Percentiles rank a stretch among this genome's conserved stretches.
Evolutionary conservation across 2,888 invertebrate genomes (phyloP).

Genomic region (Himalopsyche anomala): DNA sequence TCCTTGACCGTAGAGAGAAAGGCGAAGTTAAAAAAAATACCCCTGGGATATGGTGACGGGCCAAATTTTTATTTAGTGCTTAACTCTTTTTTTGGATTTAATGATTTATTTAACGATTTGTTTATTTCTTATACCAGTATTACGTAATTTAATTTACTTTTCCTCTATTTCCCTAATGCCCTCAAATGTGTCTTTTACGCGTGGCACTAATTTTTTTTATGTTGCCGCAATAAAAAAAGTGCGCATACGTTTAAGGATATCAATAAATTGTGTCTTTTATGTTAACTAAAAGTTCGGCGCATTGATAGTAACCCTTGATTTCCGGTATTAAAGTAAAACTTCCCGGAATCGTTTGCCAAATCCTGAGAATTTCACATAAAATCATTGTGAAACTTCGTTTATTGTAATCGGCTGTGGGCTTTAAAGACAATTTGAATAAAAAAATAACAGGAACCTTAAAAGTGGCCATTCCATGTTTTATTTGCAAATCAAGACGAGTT

Average conservation of each 20-base stretch:
- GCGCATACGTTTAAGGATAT: conserved; percentile 12
- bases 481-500: too few species aligned
- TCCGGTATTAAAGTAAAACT: conserved; percentile 23
- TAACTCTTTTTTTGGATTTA: too few species aligned
- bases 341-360: conserved; percentile 3
- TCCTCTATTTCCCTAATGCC: conserved; percentile 32
- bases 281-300: not conserved
- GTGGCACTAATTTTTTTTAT: conserved; percentile 37
- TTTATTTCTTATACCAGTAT: not conserved
- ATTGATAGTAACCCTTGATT: not conserved
- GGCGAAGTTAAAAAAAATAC: too few species aligned
- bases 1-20: too few species aligned
- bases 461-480: too few species aligned
- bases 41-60: too few species aligned
- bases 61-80: too few species aligned
- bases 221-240: conserved; percentile 8
- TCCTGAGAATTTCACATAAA: not conserved
- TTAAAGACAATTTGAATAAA: too few species aligned
- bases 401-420: not conserved
- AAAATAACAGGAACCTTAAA: too few species aligned
- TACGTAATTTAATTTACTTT: conserved; percentile 28
- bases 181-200: not conserved
- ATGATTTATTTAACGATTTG: too few species aligned
- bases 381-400: not conserved
- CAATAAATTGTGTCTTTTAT: conserved; percentile 22